Percentiles rank a stretch among this genome's conserved stretches.
These are phyloP conservation scores for Paraplagusia blochii DNA, from an alignment of 2,113 vertebrate species.

Conservation along the genomic window DNA sequence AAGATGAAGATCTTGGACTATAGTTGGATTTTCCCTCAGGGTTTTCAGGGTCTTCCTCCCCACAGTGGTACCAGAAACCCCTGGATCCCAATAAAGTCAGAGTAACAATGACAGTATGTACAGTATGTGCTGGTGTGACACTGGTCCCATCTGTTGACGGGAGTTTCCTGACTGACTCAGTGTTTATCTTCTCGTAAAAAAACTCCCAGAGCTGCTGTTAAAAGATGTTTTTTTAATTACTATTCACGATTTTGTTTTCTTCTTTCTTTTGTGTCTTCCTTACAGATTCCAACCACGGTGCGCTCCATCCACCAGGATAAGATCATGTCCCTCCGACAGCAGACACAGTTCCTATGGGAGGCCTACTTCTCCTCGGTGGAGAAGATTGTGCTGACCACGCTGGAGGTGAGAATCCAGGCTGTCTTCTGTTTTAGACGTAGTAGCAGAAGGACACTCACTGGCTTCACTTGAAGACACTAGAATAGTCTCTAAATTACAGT, in stretches of 20 bases:
- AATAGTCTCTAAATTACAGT: background rate
- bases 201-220: too few species aligned
- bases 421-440: too few species aligned
- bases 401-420: slow-evolving; percentile 64
- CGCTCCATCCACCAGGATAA: slow-evolving; percentile 75
- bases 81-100: too few species aligned
- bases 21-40: background rate
- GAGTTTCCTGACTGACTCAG: slow-evolving; percentile 15
- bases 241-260: too few species aligned
- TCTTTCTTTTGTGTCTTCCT: slow-evolving; percentile 5
- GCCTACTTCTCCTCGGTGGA: slow-evolving; percentile 74
- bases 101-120: too few species aligned
- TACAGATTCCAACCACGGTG: slow-evolving; percentile 71
- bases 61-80: too few species aligned
- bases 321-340: slow-evolving; percentile 72
- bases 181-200: too few species aligned
- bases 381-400: slow-evolving; percentile 73
- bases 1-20: background rate
- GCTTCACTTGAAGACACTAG: background rate
- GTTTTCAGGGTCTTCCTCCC: too few species aligned
- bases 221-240: too few species aligned
- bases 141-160: slow-evolving; percentile 6
- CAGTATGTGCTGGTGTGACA: background rate
- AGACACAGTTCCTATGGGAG: slow-evolving; percentile 76
- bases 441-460: background rate